Evolutionary conservation across 92 coral and sea anemone species (phyloP).

Genomic region (Palythoa grandiflora): DNA sequence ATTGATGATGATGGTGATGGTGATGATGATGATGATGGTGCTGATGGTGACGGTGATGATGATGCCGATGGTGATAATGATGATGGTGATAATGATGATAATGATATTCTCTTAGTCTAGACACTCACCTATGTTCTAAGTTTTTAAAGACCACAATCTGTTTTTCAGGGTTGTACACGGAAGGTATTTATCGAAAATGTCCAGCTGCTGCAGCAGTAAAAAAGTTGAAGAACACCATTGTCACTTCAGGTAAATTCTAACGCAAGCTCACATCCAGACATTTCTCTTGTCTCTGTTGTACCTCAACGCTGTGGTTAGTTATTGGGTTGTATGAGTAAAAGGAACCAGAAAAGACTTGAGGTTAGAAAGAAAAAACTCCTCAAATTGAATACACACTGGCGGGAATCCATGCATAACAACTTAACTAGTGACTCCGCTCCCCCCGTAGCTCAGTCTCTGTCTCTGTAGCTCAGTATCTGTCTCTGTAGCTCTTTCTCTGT

Average conservation of each 20-base stretch:
- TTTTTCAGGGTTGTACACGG: conserved; percentile 83
- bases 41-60: not conserved
- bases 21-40: not conserved
- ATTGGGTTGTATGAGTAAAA: too few species aligned
- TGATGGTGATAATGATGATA: not conserved
- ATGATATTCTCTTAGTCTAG: too few species aligned
- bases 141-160: not conserved
- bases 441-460: too few species aligned
- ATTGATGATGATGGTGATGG: not conserved
- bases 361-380: too few species aligned
- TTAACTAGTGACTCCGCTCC: too few species aligned
- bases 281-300: not conserved
- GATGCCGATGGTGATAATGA: not conserved
- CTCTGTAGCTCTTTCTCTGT: too few species aligned
- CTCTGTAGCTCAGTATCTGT: too few species aligned
- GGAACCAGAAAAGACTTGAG: too few species aligned
- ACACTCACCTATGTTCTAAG: not conserved
- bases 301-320: not conserved
- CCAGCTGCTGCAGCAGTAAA: conserved; percentile 87
- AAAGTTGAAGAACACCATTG: conserved; percentile 83
- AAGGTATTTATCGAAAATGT: conserved; percentile 94
- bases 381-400: too few species aligned
- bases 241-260: conserved; percentile 61
- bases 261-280: not conserved
- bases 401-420: too few species aligned